Conservation (phyloP, 2,797 vertebrate species). For the Emys orbicularis region DNA sequence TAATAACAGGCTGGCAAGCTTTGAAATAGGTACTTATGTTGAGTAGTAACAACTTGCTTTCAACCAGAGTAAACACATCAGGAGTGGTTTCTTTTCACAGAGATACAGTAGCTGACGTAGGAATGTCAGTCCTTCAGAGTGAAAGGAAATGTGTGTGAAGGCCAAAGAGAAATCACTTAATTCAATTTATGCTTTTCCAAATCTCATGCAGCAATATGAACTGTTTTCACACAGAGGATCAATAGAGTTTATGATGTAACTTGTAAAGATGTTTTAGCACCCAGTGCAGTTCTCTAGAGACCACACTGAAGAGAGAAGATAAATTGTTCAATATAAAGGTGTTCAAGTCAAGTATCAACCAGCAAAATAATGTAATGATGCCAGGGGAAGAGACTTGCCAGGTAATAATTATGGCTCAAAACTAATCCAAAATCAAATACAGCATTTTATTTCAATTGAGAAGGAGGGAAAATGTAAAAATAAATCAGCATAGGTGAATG, state of each 20-base stretch:
- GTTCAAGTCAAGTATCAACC: not conserved
- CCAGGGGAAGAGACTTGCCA: not conserved
- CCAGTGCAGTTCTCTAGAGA: not conserved
- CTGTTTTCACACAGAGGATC: not conserved
- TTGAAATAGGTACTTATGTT: not conserved
- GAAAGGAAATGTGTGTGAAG: not conserved
- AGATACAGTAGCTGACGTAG: not conserved
- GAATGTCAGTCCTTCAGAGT: not conserved
- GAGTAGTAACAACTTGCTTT: not conserved
- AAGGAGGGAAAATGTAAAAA: not conserved
- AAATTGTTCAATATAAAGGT: not conserved
- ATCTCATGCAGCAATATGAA: not conserved
- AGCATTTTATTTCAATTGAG: not conserved
- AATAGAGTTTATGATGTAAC: not conserved
- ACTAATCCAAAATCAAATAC: not conserved
- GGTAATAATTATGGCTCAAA: not conserved
- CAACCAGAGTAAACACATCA: not conserved
- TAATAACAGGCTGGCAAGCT: not conserved
- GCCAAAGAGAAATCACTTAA: not conserved
- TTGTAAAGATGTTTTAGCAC: not conserved
- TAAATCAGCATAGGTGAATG: not conserved
- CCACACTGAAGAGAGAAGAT: not conserved
- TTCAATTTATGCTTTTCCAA: not conserved
- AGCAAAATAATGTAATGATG: not conserved
- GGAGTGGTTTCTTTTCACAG: not conserved